Evolutionary conservation across 2,888 invertebrate species (phyloP), one percentile per base, ranked within the genome.

Genomic region (Philaethria dido): DNA sequence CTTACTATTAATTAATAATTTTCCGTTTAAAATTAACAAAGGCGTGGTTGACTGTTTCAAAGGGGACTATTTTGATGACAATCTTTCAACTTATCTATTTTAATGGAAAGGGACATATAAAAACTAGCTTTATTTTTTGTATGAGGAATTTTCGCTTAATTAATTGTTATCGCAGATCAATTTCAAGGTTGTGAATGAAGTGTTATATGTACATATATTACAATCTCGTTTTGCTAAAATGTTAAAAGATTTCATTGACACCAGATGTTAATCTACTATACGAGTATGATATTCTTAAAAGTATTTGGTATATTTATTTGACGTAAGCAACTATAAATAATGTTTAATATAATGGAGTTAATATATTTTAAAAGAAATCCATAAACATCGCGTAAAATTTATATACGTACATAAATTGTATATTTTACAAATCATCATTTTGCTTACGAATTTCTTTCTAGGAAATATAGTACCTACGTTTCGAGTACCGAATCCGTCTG

Each of bases 1-100:
- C 78, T 70, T 70, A 62, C 78, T 79, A 77, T n/a, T n/a, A n/a
- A n/a, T n/a, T 74, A 76, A 79, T 78, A 77, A 73, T 76, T 66
- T 57, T 36, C 18, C 13, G 3, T 59, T 59, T 48, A 50, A 48
- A n/a, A 64, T 55, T 47, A 52, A 55, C 25, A 25, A 20, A 25
- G 25, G 50, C 33, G 20, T 29, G 33, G 6, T 9, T 36, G 18
- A 13, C 33, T 2, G 9, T 39, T n/a, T 20, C 6, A 13, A 45
- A 22, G 39, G 39, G 22, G 16, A 57, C 22, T 22, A 42, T 25
- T 55, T n/a, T 22, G 57, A 57, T 57, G 42, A 57, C 42, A 57
- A 57, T 57, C 57, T 57, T 14, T 22, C 25, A 0, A 11, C n/a
- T 50, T 57, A 42, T 42, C 59, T 54, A 55, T 36, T 16, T 64